Base-by-base conservation (phyloP, 2,888 invertebrate genomes). In the Euproctis similis region DNA sequence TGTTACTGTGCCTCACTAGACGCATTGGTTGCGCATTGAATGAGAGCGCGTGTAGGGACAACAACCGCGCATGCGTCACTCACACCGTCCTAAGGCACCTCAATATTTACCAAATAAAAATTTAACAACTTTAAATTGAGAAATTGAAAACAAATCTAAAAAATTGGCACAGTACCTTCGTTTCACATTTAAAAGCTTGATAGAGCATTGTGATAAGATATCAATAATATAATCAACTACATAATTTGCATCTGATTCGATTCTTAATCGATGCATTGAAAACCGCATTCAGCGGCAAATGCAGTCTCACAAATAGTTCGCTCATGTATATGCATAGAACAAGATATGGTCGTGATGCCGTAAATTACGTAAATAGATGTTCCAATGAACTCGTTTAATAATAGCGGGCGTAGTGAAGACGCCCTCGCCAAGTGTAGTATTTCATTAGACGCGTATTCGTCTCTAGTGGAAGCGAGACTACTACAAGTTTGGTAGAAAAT, bases 371-470 rank as follows among this genome's bases (percentile, higher is more conserved):
- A 80, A 84, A 82, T 81, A 81, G 82, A 82, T 76, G 80, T 80
- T 82, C 82, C 82, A 82, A 80, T 82, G 82, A 82, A 82, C 81
- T 84, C 80, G 71, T 80, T 78, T 78, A 82, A 76, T 80, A 78
- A 80, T 81, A 82, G 81, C 74, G 49, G 67, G 69, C 73, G 75
- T 76, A 74, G 76, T 65, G 80, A 71, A 65, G 76, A 73, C 74
- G 75, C 14, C 14, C 14, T 71, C 70, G 65, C 66, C 58, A 59
- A 63, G 63, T 68, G 56, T 55, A 57, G 52, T 53, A 21, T 34
- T 34, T 34, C 27, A 59, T 54, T 57, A 66, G 61, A 55, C 49
- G 57, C 52, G 51, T 56, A 14, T 14, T 6, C 57, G 59, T 50
- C 55, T 59, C 45, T 36, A 26, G 52, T 60, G 56, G 52, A n/a